A percentile compares a stretch with the other conserved stretches of the same genome.
phyloP scores from a whole-genome alignment of 2,113 vertebrate species.

The Euleptes europaea region DNA sequence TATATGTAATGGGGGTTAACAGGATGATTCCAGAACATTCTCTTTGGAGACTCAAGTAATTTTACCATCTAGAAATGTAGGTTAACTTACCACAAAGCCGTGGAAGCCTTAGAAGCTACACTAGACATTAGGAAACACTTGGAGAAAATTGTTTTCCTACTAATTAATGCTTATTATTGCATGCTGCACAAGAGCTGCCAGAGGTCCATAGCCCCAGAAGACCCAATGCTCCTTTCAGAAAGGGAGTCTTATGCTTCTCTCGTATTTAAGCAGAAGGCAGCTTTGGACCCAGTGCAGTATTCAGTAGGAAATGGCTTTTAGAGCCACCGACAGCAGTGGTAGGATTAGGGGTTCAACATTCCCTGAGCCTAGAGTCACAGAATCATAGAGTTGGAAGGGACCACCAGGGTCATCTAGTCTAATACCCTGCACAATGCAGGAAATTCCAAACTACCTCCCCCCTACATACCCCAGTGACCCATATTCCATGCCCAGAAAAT shows the following conservation, averaged over 20 bases:
- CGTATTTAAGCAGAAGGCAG: no score
- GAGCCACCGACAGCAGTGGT: no score
- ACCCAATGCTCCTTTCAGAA: no score
- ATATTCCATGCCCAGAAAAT: no score
- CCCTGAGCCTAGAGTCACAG: no score
- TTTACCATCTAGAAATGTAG: neutral
- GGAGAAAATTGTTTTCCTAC: neutral
- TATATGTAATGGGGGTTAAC: neutral
- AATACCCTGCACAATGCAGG: no score
- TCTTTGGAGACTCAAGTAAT: slow-evolving; percentile 8
- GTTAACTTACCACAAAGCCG: neutral
- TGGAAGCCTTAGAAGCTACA: neutral
- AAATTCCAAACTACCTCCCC: no score
- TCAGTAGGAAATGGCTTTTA: neutral
- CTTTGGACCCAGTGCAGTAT: neutral
- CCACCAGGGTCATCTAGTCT: no score
- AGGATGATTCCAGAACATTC: neutral
- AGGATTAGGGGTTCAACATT: no score
- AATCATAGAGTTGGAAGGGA: no score
- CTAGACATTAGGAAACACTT: neutral
- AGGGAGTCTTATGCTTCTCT: no score
- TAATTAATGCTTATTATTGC: neutral
- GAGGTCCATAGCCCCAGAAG: neutral
- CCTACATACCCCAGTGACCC: no score
- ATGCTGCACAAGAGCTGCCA: neutral